Conservation (phyloP, 2,888 invertebrate genomes). For the Iphiclides podalirius region DNA sequence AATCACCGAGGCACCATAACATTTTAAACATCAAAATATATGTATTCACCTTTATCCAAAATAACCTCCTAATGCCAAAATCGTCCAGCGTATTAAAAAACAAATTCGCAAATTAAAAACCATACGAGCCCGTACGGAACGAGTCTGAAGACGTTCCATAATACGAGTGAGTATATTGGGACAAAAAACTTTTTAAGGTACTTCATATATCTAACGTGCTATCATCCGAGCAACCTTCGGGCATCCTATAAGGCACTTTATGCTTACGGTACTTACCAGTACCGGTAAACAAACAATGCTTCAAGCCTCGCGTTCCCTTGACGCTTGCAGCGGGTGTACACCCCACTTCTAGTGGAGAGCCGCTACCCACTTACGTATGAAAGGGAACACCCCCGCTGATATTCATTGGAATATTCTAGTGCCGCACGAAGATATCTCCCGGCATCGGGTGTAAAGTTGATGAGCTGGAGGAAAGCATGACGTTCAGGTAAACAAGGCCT, state of each 20-base stretch:
- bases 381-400: not conserved
- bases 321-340: slow-evolving; percentile 7
- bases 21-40: too few relatives aligned
- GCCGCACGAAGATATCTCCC: not conserved
- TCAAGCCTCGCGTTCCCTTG: not conserved
- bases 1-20: too few relatives aligned
- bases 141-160: too few relatives aligned
- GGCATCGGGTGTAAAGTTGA: not conserved
- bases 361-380: not conserved
- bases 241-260: not conserved
- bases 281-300: slow-evolving; percentile 4
- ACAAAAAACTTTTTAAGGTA: too few relatives aligned
- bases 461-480: not conserved
- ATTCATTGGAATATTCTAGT: not conserved
- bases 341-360: slow-evolving; percentile 14
- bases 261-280: not conserved
- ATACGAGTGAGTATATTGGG: too few relatives aligned
- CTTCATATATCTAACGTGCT: too few relatives aligned
- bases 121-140: too few relatives aligned
- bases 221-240: not conserved
- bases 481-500: not conserved
- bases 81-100: too few relatives aligned
- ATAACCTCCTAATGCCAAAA: too few relatives aligned
- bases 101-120: too few relatives aligned
- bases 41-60: too few relatives aligned